These are phyloP conservation scores for Thoracochromis brauschi DNA, from an alignment of 2,113 vertebrate species.

Conservation along the genomic window DNA sequence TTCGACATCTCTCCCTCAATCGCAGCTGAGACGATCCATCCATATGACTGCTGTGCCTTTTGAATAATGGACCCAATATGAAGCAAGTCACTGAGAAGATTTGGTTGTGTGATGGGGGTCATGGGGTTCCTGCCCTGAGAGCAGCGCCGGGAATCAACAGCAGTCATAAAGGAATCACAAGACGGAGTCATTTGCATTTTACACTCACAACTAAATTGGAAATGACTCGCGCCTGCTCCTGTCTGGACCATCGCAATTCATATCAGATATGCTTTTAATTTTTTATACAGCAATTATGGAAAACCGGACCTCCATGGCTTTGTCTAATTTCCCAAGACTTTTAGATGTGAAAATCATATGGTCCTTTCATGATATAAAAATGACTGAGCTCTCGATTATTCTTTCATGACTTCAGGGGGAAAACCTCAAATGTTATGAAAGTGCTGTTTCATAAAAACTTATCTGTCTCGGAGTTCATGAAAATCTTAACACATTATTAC, in stretches of 20 bases:
- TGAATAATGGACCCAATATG: slow-evolving; percentile 70
- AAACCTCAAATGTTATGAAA: slow-evolving; percentile 48
- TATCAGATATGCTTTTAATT: slow-evolving; percentile 63
- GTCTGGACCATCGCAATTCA: slow-evolving; percentile 47
- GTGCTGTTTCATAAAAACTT: slow-evolving; percentile 36
- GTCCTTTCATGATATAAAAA: slow-evolving; percentile 50
- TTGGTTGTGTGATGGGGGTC: slow-evolving; percentile 60
- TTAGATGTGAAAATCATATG: slow-evolving; percentile 42
- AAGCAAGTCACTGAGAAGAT: slow-evolving; percentile 63
- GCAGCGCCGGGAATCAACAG: slow-evolving; percentile 51
- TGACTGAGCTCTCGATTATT: slow-evolving; percentile 34
- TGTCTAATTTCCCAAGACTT: slow-evolving; percentile 63
- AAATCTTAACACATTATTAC: slow-evolving; percentile 31
- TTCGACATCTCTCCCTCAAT: slow-evolving; percentile 11
- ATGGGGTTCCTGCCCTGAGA: slow-evolving; percentile 47
- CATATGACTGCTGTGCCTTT: slow-evolving; percentile 52
- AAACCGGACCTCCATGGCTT: slow-evolving; percentile 47
- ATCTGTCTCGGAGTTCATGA: slow-evolving; percentile 33
- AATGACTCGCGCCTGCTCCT: slow-evolving; percentile 19
- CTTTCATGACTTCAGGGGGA: slow-evolving; percentile 44
- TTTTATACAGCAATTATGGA: slow-evolving; percentile 62
- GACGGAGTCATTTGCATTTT: slow-evolving; percentile 67
- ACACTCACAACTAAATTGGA: slow-evolving; percentile 45
- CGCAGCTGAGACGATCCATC: slow-evolving; percentile 15
- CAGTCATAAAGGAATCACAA: slow-evolving; percentile 53